Evolutionary conservation across 2,888 invertebrate genomes (phyloP).

Genomic region (Seira sanloemensis): DNA sequence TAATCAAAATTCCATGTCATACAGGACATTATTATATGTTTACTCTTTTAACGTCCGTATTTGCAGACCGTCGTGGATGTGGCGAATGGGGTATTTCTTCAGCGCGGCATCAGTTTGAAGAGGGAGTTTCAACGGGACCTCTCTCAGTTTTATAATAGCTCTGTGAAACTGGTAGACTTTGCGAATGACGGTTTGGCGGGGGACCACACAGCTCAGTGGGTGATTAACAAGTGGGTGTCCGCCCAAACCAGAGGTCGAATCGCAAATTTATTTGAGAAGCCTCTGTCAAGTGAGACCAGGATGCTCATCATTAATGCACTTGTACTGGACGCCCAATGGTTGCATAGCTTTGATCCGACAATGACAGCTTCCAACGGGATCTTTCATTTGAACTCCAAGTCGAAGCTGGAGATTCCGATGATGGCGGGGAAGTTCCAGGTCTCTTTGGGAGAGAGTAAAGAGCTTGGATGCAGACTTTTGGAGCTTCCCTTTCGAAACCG

Average conservation of each 20-base stretch:
- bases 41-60: not conserved
- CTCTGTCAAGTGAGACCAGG: constrained; percentile 71
- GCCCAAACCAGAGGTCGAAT: constrained; percentile 73
- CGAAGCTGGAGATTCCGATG: constrained; percentile 75
- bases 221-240: constrained; percentile 74
- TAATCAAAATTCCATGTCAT: constrained; percentile 12
- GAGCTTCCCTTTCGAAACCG: constrained; percentile 75
- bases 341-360: constrained; percentile 74
- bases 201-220: constrained; percentile 67
- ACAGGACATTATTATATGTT: constrained; percentile 1
- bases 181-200: constrained; percentile 42
- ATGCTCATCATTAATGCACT: constrained; percentile 74
- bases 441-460: constrained; percentile 74
- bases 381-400: constrained; percentile 72
- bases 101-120: constrained; percentile 70
- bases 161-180: constrained; percentile 74
- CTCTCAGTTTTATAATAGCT: constrained; percentile 74
- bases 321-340: constrained; percentile 74
- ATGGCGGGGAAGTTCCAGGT: constrained; percentile 75
- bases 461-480: constrained; percentile 75
- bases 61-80: constrained; percentile 70
- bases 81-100: constrained; percentile 71
- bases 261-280: constrained; percentile 69
- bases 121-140: constrained; percentile 72
- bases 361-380: constrained; percentile 74